These are phyloP conservation scores for Megaceryle maxima DNA, from an alignment of 2,113 vertebrate species.

Conservation along the genomic window DNA sequence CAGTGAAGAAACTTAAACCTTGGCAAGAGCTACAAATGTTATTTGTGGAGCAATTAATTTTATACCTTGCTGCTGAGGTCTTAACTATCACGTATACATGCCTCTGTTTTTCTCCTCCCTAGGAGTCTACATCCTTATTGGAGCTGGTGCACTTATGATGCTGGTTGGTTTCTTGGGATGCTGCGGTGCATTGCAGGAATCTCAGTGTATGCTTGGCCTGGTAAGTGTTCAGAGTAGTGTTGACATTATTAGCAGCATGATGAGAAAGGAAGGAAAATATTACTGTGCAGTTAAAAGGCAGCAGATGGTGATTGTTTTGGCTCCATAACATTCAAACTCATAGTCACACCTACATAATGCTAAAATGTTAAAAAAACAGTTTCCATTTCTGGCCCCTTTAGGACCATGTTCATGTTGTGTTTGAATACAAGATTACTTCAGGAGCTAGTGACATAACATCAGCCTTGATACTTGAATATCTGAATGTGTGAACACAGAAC, in stretches of 20 bases:
- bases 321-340: neutral
- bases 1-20: neutral
- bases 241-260: neutral
- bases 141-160: slow-evolving; percentile 95
- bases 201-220: slow-evolving; percentile 95
- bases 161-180: slow-evolving; percentile 96
- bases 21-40: neutral
- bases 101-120: neutral
- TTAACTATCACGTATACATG: neutral
- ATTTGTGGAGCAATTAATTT: neutral
- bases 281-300: neutral
- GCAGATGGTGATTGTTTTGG: neutral
- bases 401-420: neutral
- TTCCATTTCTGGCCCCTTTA: neutral
- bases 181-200: slow-evolving; percentile 94
- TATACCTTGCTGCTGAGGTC: neutral
- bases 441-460: neutral
- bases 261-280: neutral
- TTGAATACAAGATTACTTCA: neutral
- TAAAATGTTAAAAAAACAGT: neutral
- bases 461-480: too few species aligned
- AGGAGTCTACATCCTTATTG: slow-evolving; percentile 95
- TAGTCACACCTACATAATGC: neutral
- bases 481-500: neutral
- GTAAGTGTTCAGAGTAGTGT: slow-evolving; percentile 70